Conservation (phyloP, 2,797 vertebrate species). For the Myotis pilosus region DNA sequence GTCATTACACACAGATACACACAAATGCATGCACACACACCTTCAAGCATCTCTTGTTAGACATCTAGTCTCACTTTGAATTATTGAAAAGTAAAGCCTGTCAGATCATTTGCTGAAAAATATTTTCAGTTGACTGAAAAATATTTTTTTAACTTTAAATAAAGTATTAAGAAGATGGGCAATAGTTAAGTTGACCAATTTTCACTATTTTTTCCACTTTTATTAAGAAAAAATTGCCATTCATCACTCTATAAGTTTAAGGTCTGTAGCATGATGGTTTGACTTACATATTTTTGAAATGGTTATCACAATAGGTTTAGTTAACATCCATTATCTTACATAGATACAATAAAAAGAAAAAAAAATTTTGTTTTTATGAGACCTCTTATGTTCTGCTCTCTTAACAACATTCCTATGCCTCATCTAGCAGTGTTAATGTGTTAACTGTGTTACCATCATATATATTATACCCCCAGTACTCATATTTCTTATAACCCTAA, state of each 20-base stretch:
- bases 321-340: background rate
- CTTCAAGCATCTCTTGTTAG: background rate
- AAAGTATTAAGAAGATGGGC: constrained; percentile 37
- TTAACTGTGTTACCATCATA: background rate
- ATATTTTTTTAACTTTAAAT: background rate
- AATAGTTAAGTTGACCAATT: constrained; percentile 48
- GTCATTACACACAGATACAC: background rate
- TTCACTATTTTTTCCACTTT: constrained; percentile 46
- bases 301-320: background rate
- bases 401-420: background rate
- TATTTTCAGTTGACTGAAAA: background rate
- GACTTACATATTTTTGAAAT: background rate
- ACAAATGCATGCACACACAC: background rate
- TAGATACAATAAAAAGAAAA: background rate
- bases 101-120: background rate
- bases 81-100: background rate
- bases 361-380: background rate
- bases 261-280: background rate
- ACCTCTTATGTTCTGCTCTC: background rate
- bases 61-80: background rate
- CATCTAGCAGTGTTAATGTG: background rate
- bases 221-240: background rate
- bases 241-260: background rate
- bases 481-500: background rate
- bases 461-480: background rate